Evolutionary conservation across 2,113 vertebrate species (phyloP), one percentile per base, ranked within the genome.

Genomic region (Galemys pyrenaicus): DNA sequence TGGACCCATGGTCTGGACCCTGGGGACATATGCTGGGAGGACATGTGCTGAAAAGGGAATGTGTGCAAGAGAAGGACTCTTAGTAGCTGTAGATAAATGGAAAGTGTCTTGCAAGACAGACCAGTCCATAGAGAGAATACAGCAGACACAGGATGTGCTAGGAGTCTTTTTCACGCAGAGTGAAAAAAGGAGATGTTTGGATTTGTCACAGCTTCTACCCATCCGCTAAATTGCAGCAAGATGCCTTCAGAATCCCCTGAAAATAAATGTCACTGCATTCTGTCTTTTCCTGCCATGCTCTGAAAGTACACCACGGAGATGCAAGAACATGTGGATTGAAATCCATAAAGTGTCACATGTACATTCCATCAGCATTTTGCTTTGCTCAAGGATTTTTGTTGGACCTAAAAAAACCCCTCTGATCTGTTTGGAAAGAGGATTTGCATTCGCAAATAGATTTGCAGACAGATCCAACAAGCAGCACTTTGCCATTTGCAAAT

Each of bases 371-470:
- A 94, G 89, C 94, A 87, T 91, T 97, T 89, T 87, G 89, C 92
- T 97, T 96, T 96, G 95, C 87, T 95, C 75, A 93, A 96, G 94
- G 96, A 97, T 96, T 96, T 97, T 95, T 95, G 71, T 91, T 92
- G 78, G 91, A 75, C 93, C 88, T 80, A 93, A 95, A 97, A 87
- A 81, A 88, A 68, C 35, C 37, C 37, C 70, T 60, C 95, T 80
- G 92, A 96, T 97, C 93, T 97, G 95, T 97, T 97, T 97, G 89
- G 94, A 95, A 89, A 97, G 87, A 94, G 90, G 95, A 96, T 97
- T 97, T 97, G 85, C 97, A 97, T 97, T 96, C 96, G 93, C 95
- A 97, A 97, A 97, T 97, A 96, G 92, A 95, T 96, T 96, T 96
- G 67, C 93, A 91, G 71, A 58, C 80, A 95, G 97, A 95, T 94